Evolutionary conservation across 1,140 invertebrate genomes (phyloP).

Genomic region (Diuraphis noxia): DNA sequence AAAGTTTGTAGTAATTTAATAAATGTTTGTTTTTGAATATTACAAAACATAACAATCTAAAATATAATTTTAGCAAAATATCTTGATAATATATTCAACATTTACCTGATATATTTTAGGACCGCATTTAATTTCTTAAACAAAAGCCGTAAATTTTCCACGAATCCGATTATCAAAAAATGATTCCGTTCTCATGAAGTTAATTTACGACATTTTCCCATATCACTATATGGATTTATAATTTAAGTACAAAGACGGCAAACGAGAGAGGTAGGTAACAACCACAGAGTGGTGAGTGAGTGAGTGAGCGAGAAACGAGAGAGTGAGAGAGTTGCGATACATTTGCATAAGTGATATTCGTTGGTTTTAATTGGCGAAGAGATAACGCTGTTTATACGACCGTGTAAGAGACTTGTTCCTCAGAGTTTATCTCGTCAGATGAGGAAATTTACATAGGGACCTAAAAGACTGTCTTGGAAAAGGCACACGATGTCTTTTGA

Average conservation of each 20-base stretch:
- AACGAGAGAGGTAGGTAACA: background rate
- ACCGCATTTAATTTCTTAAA: background rate
- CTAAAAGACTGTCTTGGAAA: constrained; percentile 39
- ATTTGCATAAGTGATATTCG: constrained; percentile 49
- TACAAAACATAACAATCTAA: background rate
- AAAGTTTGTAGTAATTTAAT: background rate
- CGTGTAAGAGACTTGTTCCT: constrained; percentile 36
- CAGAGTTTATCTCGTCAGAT: constrained; percentile 19
- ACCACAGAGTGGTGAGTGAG: background rate
- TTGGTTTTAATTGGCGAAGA: constrained; percentile 37
- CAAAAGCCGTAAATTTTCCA: background rate
- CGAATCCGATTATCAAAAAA: constrained; percentile 37
- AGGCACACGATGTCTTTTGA: constrained; percentile 30
- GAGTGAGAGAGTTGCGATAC: background rate
- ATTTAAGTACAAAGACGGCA: background rate
- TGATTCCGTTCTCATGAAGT: background rate
- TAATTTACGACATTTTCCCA: constrained; percentile 3
- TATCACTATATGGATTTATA: constrained; percentile 30
- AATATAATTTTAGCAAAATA: background rate
- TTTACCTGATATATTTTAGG: constrained; percentile 1
- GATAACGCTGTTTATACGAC: constrained; percentile 50
- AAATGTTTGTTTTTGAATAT: background rate
- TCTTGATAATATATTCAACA: background rate
- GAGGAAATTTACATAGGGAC: constrained; percentile 35
- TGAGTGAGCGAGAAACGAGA: too few species aligned